Evolutionary conservation across 2,113 vertebrate genomes (phyloP), one percentile per base, ranked within the genome.

Genomic region (Erpornis zantholeuca): DNA sequence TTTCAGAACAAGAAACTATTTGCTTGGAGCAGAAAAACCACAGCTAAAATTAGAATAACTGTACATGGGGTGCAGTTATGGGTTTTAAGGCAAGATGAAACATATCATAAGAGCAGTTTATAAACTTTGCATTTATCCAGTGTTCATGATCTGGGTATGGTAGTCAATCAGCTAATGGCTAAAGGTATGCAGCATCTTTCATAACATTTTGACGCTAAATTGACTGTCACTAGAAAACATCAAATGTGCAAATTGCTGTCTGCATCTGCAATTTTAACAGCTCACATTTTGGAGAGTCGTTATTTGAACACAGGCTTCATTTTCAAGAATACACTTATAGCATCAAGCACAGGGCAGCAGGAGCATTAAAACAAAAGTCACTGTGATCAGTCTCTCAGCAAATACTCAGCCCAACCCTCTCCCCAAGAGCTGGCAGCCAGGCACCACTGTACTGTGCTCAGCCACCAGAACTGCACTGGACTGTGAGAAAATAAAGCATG

Each of bases 381-480:
- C 44, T 47, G 13, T 44, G 24, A 47, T 78, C 44, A 59, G 5
- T 82, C 9, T 52, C 14, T 52, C 47, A 72, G 78, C 13, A 89
- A 60, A 75, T 38, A 50, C 16, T 76, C 24, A 76, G 56, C 31
- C 10, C 27, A 57, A 5, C 2, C 17, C 18, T 31, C 5, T 53
- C 15, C 25, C 11, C 0, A 2, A 1, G 1, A 45, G 12, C 44
- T 0, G 0, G 28, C 1, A 17, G 24, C 40, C 78, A 45, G 60
- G 22, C 9, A 33, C 19, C 31, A 27, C 56, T 3, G 0, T 44
- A 36, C 29, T n/a, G 13, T 2, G 1, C 38, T 80, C 12, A 1
- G n/a, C 29, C 49, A 56, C 27, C 13, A 61, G 18, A 73, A 54
- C 23, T 44, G 27, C 2, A 1, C 9, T 33, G 11, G 45, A 59